A percentile compares a stretch with the other conserved stretches of the same genome.
Evolutionary conservation across 2,888 invertebrate genomes (phyloP).

Genomic region (Hypomecis atomaria): DNA sequence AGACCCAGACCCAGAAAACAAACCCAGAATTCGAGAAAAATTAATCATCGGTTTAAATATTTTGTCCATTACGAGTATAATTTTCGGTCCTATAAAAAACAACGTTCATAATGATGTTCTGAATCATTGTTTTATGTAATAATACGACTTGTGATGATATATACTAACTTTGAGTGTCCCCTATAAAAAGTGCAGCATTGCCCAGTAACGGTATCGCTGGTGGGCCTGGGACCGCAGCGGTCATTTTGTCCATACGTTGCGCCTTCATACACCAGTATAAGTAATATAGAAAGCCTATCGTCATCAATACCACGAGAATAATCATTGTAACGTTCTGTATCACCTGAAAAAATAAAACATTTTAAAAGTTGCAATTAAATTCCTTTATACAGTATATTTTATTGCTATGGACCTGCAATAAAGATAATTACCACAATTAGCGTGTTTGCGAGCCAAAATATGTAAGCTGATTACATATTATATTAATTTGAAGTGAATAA

Average conservation of each 20-base stretch:
- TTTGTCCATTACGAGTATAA: too few species aligned
- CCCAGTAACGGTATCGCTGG: conserved; percentile 66
- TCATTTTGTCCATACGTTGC: conserved; percentile 58
- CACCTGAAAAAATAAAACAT: conserved; percentile 13
- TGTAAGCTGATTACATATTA: too few species aligned
- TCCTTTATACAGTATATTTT: background rate
- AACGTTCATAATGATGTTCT: too few species aligned
- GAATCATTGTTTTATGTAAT: too few species aligned
- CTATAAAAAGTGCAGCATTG: conserved; percentile 67
- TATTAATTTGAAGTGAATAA: too few species aligned
- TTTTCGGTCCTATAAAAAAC: too few species aligned
- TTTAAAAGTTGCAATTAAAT: background rate
- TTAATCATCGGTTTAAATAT: too few species aligned
- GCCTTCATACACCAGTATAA: conserved; percentile 51
- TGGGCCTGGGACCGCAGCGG: conserved; percentile 56
- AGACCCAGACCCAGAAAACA: too few species aligned
- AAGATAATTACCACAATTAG: too few species aligned
- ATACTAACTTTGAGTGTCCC: conserved; percentile 65
- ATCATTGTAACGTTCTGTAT: conserved; percentile 53
- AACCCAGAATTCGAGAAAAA: too few species aligned
- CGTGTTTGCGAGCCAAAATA: too few species aligned
- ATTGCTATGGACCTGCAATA: too few species aligned
- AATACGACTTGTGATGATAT: background rate
- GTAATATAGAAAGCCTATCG: conserved; percentile 53
- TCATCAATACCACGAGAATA: conserved; percentile 49